A percentile compares a stretch with the other conserved stretches of the same genome.
These are phyloP conservation scores for Schlechtendalia chinensis DNA, from an alignment of 1,140 invertebrate genomes.

Conservation along the genomic window DNA sequence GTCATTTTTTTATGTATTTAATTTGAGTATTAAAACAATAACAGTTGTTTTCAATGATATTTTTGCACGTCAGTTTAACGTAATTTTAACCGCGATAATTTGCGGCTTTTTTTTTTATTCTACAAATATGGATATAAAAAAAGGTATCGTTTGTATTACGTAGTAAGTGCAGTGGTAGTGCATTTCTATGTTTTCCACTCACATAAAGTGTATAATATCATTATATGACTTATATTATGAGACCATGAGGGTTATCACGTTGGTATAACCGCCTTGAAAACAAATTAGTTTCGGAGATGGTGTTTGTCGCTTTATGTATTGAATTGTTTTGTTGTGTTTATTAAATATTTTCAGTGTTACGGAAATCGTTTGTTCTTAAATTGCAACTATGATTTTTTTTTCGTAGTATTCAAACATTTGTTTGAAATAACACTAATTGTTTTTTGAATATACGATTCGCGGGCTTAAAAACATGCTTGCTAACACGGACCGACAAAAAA, in stretches of 20 bases:
- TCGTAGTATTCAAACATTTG: background rate
- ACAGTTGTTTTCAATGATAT: background rate
- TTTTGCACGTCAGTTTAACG: background rate
- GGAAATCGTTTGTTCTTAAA: background rate
- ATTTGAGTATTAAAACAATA: background rate
- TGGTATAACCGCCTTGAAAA: slow-evolving; percentile 11
- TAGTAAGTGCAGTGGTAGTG: background rate
- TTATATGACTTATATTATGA: slow-evolving; percentile 5
- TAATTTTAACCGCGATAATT: background rate
- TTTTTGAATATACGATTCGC: background rate
- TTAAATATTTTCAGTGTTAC: background rate
- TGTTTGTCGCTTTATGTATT: background rate
- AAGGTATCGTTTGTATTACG: background rate
- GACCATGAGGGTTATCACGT: background rate
- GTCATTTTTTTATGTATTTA: background rate
- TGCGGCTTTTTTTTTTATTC: background rate
- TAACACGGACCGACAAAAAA: background rate
- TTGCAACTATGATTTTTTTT: background rate
- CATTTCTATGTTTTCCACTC: slow-evolving; percentile 32
- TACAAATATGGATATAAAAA: background rate
- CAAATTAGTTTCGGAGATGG: slow-evolving; percentile 17
- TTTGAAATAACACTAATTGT: background rate
- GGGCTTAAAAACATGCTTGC: slow-evolving; percentile 9
- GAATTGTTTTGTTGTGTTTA: background rate
- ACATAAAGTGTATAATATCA: background rate